Conservation (phyloP, 2,888 invertebrate species). For the Luperina nickerlii region DNA sequence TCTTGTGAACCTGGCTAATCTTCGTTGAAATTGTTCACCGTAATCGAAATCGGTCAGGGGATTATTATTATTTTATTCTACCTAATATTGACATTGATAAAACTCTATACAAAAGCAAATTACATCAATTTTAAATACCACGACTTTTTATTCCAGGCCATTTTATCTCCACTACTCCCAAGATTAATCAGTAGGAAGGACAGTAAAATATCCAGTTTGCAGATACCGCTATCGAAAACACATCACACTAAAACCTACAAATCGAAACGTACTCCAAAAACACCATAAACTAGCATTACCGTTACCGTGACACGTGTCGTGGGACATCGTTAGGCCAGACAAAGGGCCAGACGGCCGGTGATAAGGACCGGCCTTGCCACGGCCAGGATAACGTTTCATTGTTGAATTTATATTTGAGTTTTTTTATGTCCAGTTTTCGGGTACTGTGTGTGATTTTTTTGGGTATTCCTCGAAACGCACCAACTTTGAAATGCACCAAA, state of each 20-base stretch:
- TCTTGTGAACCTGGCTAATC: too few relatives aligned
- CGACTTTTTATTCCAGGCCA: not conserved
- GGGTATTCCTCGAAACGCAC: too few relatives aligned
- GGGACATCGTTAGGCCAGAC: constrained; percentile 51
- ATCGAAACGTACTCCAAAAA: constrained; percentile 33
- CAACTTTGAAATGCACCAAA: too few relatives aligned
- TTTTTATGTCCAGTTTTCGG: not conserved
- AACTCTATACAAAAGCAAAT: not conserved
- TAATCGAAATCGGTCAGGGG: too few relatives aligned
- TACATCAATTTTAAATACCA: too few relatives aligned
- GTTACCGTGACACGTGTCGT: constrained; percentile 55
- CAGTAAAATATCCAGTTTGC: not conserved
- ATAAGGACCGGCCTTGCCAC: constrained; percentile 38
- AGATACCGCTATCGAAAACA: not conserved
- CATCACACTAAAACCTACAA: constrained; percentile 3
- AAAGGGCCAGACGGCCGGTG: constrained; percentile 27
- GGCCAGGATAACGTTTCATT: constrained; percentile 17
- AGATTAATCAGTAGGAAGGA: not conserved
- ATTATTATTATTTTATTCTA: too few relatives aligned
- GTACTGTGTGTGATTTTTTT: constrained; percentile 3
- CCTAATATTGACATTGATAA: not conserved
- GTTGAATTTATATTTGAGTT: constrained; percentile 19
- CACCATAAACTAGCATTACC: constrained; percentile 46
- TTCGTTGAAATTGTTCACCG: too few relatives aligned
- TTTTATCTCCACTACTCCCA: not conserved